Percentiles rank a stretch among this genome's conserved stretches.
Evolutionary conservation across 2,888 invertebrate species (phyloP).

Genomic region (Trachelus iudaicus): DNA sequence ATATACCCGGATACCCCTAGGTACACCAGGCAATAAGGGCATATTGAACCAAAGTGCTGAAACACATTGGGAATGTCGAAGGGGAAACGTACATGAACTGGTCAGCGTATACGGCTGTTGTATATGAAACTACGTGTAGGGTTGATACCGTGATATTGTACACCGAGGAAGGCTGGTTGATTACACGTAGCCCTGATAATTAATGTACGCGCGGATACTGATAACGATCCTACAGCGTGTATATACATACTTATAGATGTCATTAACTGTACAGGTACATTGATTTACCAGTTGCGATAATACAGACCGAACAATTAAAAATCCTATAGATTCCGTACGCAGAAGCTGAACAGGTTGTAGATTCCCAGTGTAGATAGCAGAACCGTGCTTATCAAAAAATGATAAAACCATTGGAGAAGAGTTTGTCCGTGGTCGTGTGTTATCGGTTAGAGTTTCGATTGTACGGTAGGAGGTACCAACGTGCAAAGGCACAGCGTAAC

Average conservation of each 20-base stretch:
- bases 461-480: not conserved
- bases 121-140: not conserved
- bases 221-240: not conserved
- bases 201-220: not conserved
- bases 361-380: not conserved
- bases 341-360: not conserved
- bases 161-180: not conserved
- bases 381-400: not conserved
- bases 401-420: not conserved
- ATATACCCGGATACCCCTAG: not conserved
- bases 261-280: not conserved
- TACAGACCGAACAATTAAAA: not conserved
- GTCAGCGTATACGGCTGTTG: not conserved
- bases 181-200: not conserved
- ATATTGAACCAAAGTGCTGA: not conserved
- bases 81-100: not conserved
- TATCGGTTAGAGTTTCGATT: not conserved
- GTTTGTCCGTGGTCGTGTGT: not conserved
- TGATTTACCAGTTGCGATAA: not conserved
- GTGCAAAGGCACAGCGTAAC: not conserved
- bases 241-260: not conserved
- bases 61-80: not conserved
- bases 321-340: not conserved
- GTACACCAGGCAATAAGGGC: not conserved
- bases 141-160: not conserved